Conservation (phyloP, 1,140 invertebrate genomes). For the Neoseiulus cucumeris region DNA sequence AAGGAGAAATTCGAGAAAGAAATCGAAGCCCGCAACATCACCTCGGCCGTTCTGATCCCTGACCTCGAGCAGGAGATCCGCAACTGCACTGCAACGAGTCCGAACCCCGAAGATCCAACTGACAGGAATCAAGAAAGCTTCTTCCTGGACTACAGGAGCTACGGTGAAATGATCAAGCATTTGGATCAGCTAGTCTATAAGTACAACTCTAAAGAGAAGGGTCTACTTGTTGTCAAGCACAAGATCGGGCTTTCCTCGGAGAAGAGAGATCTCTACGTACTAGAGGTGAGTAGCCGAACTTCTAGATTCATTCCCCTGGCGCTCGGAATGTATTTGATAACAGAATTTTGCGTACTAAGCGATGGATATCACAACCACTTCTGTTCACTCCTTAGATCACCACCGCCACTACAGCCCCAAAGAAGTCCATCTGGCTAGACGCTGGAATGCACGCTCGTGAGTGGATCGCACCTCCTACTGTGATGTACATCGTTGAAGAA, state of each 20-base stretch:
- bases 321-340: no score
- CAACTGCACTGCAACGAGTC: not conserved
- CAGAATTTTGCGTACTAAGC: no score
- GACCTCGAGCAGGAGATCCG: constrained; percentile 8
- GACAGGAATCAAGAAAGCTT: not conserved
- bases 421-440: constrained; percentile 27
- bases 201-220: constrained; percentile 8
- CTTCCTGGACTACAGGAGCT: constrained; percentile 3
- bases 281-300: not conserved
- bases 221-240: not conserved
- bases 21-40: constrained; percentile 1
- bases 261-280: not conserved
- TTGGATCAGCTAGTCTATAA: constrained; percentile 5
- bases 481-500: constrained; percentile 38
- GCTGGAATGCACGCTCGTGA: constrained; percentile 41
- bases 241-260: constrained; percentile 8
- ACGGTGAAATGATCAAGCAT: not conserved
- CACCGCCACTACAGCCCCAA: constrained; percentile 12
- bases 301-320: no score
- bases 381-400: not conserved
- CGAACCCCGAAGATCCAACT: not conserved
- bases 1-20: not conserved
- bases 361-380: not conserved
- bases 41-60: not conserved
- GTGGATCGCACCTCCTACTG: constrained; percentile 48